Percentiles rank a stretch among this genome's conserved stretches.
These are phyloP conservation scores for Fistularia tabacaria DNA, from an alignment of 2,797 vertebrate species.

Conservation along the genomic window DNA sequence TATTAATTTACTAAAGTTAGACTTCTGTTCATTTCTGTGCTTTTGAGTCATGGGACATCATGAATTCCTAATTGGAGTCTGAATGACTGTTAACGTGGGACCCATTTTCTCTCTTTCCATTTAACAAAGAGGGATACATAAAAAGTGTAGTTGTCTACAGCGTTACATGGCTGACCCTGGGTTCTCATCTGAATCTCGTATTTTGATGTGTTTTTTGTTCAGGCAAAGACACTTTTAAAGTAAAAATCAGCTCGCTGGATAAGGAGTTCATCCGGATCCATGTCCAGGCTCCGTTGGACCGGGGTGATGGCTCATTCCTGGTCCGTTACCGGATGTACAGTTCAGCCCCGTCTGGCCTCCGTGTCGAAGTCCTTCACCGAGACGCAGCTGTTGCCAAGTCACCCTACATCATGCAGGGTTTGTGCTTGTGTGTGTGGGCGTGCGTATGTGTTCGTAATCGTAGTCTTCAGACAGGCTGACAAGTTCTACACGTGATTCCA, in stretches of 20 bases:
- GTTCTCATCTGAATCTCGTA: no score
- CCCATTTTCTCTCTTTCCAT: no score
- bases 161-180: no score
- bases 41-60: no score
- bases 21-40: no score
- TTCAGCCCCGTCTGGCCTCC: constrained; percentile 75
- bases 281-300: constrained; percentile 80
- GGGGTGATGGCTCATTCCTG: constrained; percentile 88
- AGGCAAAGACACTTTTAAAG: constrained; percentile 82
- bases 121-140: no score
- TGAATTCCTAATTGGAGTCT: no score
- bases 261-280: constrained; percentile 83
- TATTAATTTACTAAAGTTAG: no score
- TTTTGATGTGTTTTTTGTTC: constrained; percentile 8
- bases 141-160: no score
- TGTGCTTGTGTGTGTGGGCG: neutral
- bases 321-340: constrained; percentile 86
- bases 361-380: constrained; percentile 78
- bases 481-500: no score
- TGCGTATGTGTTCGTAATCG: neutral
- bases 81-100: no score
- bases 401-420: constrained; percentile 83
- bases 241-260: constrained; percentile 80
- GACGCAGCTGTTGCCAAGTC: constrained; percentile 81
- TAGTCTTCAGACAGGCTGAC: no score